phyloP scores from a whole-genome alignment of 2,797 vertebrate species.

The Octomys mimax region DNA sequence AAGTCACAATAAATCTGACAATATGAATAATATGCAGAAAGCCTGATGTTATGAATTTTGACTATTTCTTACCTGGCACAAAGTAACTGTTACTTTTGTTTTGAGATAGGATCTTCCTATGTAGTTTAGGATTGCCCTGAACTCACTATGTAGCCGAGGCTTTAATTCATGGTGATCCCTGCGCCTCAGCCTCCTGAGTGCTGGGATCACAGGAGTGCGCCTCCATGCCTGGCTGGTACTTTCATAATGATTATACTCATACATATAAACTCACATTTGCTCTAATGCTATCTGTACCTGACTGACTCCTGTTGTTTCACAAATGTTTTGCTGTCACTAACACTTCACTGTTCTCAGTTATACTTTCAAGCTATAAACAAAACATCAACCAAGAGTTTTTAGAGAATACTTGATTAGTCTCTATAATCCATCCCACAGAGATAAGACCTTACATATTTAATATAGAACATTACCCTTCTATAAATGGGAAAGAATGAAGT shows the following conservation, averaged over 20 bases:
- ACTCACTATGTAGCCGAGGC: not conserved
- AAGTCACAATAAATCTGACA: constrained; percentile 38
- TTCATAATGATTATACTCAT: not conserved
- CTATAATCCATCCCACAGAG: no score
- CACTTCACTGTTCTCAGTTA: constrained; percentile 14
- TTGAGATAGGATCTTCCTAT: not conserved
- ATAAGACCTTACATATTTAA: no score
- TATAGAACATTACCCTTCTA: no score
- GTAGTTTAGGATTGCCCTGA: not conserved
- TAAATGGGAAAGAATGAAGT: no score
- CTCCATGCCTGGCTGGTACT: not conserved
- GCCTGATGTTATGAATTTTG: not conserved
- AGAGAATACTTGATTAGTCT: no score
- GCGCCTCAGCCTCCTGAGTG: not conserved
- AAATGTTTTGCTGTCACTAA: not conserved
- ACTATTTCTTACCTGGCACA: constrained; percentile 7
- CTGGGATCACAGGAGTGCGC: not conserved
- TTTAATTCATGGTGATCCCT: not conserved
- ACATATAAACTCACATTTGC: not conserved
- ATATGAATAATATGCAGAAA: constrained; percentile 4
- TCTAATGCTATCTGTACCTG: not conserved
- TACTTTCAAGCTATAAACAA: not conserved
- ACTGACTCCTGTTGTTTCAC: not conserved
- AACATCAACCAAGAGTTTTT: not conserved
- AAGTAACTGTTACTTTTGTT: not conserved